A percentile compares a stretch with the other conserved stretches of the same genome.
phyloP scores from a whole-genome alignment of 1,140 invertebrate species.

The Bombus impatiens region DNA sequence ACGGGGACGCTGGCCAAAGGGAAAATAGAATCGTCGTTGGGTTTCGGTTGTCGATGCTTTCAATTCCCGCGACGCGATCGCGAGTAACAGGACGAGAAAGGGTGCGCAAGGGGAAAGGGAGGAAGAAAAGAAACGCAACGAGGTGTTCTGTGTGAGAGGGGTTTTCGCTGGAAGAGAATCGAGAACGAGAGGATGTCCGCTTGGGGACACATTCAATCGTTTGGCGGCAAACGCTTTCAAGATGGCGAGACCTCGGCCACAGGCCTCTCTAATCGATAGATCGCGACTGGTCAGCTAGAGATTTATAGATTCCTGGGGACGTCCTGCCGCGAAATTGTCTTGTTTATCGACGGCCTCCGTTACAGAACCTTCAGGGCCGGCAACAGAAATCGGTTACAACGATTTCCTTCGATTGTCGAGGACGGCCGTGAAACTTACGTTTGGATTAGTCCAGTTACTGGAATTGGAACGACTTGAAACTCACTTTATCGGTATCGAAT shows the following conservation, averaged over 20 bases:
- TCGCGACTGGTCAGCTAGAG: constrained; percentile 27
- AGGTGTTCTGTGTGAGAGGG: neutral
- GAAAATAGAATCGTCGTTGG: constrained; percentile 69
- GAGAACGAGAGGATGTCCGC: constrained; percentile 57
- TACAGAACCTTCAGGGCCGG: constrained; percentile 49
- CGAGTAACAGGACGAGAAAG: constrained; percentile 1
- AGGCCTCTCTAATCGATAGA: constrained; percentile 57
- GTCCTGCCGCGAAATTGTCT: constrained; percentile 63
- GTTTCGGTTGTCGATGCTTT: constrained; percentile 58
- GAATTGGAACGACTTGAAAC: neutral
- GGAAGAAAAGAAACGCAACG: neutral
- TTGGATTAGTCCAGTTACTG: neutral
- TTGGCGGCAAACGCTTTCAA: constrained; percentile 66
- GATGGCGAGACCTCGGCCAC: constrained; percentile 64
- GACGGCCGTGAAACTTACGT: neutral
- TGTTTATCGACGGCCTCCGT: constrained; percentile 58
- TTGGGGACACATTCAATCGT: constrained; percentile 70
- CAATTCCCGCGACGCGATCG: constrained; percentile 63
- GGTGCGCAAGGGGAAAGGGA: neutral
- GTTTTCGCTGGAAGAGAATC: constrained; percentile 44
- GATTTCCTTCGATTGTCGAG: neutral
- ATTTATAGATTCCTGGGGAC: constrained; percentile 69
- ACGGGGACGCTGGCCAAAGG: constrained; percentile 11
- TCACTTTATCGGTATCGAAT: neutral
- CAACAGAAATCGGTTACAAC: constrained; percentile 1